phyloP scores from a whole-genome alignment of 2,797 vertebrate genomes.

The Takifugu rubripes region DNA sequence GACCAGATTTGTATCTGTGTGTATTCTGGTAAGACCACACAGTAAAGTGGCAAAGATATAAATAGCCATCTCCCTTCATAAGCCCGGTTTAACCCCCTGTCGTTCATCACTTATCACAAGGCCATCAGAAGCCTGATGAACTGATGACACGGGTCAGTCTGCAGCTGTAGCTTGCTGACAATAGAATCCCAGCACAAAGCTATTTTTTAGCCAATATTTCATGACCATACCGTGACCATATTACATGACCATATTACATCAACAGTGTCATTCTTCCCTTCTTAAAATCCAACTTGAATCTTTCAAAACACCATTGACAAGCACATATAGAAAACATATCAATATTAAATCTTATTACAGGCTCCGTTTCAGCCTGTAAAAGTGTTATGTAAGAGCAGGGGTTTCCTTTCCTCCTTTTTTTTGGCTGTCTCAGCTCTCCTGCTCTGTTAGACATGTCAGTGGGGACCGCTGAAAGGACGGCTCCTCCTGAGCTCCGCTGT shows the following conservation, averaged over 20 bases:
- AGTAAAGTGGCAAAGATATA: conserved; percentile 21
- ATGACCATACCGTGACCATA: no score
- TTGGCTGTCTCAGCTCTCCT: conserved; percentile 43
- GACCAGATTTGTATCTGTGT: conserved; percentile 16
- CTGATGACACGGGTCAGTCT: not conserved
- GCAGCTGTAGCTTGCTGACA: not conserved
- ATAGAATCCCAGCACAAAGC: not conserved
- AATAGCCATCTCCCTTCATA: conserved; percentile 28
- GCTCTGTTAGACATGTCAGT: conserved; percentile 46
- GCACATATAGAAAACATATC: not conserved
- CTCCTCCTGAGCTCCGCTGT: conserved; percentile 64
- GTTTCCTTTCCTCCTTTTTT: conserved; percentile 43
- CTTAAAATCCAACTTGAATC: not conserved
- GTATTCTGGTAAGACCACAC: conserved; percentile 16
- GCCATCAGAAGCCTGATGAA: conserved; percentile 15
- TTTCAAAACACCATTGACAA: not conserved
- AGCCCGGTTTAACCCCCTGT: conserved; percentile 26
- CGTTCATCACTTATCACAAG: conserved; percentile 1
- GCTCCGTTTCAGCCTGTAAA: not conserved
- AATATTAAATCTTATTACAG: not conserved
- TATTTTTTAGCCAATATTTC: no score
- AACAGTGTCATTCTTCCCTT: not conserved
- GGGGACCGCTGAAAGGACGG: conserved; percentile 45
- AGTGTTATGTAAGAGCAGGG: conserved; percentile 44
- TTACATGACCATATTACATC: not conserved